phyloP scores from a whole-genome alignment of 1,140 invertebrate genomes.

The Streblospio benedicti region DNA sequence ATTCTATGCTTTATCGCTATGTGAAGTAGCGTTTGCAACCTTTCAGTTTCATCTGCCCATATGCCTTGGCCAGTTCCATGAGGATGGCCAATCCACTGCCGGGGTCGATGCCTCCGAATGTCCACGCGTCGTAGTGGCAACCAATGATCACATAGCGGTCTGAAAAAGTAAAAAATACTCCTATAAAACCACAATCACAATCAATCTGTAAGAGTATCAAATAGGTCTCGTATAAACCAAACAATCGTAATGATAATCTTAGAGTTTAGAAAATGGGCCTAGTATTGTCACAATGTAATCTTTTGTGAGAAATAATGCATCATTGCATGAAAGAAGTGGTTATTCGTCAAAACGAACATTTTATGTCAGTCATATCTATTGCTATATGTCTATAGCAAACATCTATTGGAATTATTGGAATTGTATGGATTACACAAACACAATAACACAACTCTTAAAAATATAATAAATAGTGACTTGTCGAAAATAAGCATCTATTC shows the following conservation, averaged over 20 bases:
- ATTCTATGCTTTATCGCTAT: too few species aligned
- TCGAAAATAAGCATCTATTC: background rate
- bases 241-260: background rate
- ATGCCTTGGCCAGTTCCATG: slow-evolving; percentile 47
- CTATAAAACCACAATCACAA: slow-evolving; percentile 9
- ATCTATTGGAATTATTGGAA: too few species aligned
- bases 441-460: too few species aligned
- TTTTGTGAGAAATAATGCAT: background rate
- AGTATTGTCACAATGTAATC: slow-evolving; percentile 5
- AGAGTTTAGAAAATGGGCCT: slow-evolving; percentile 5
- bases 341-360: background rate
- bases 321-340: background rate
- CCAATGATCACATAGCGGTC: slow-evolving; percentile 52
- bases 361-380: too few species aligned
- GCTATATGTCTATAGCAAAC: too few species aligned
- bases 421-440: too few species aligned
- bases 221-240: background rate
- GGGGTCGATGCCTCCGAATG: slow-evolving; percentile 49
- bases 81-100: slow-evolving; percentile 47
- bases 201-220: background rate
- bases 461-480: background rate
- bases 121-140: slow-evolving; percentile 52
- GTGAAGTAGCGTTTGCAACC: too few species aligned
- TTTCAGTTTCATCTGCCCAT: slow-evolving; percentile 30
- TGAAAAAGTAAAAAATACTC: background rate